Evolutionary conservation across 2,797 vertebrate genomes (phyloP).

Genomic region (Microctenopoma steveboyesi): DNA sequence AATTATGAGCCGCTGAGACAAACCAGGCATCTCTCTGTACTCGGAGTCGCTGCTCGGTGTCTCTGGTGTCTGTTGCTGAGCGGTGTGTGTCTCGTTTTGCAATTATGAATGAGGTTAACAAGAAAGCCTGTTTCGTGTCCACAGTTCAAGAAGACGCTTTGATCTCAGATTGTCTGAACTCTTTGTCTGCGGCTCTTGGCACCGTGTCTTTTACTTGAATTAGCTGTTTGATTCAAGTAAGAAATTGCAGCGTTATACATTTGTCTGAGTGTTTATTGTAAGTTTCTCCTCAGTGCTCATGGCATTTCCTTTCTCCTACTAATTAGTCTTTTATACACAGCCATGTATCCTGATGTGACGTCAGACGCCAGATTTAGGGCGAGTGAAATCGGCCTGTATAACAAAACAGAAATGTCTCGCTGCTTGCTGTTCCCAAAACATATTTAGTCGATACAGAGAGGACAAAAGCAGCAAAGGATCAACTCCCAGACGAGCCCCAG

Average conservation of each 20-base stretch:
- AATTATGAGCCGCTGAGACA: slow-evolving; percentile 67
- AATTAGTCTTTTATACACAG: background rate
- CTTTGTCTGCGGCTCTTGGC: slow-evolving; percentile 23
- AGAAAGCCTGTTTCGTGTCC: slow-evolving; percentile 66
- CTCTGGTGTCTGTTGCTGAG: slow-evolving; percentile 50
- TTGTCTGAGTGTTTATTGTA: slow-evolving; percentile 9
- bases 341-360: slow-evolving; percentile 32
- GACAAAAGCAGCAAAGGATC: slow-evolving; percentile 6
- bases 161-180: slow-evolving; percentile 26
- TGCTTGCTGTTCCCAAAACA: background rate
- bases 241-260: slow-evolving; percentile 11
- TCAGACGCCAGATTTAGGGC: slow-evolving; percentile 55
- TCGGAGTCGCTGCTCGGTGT: slow-evolving; percentile 48
- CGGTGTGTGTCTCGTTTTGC: slow-evolving; percentile 61
- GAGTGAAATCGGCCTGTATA: background rate
- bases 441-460: slow-evolving; percentile 4
- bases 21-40: slow-evolving; percentile 63
- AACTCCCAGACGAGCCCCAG: background rate
- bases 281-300: slow-evolving; percentile 15
- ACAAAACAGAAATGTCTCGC: background rate
- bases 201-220: slow-evolving; percentile 20
- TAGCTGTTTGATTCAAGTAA: slow-evolving; percentile 12
- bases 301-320: background rate
- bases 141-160: slow-evolving; percentile 33
- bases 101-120: slow-evolving; percentile 64